These are phyloP conservation scores for Rugalucina vietnamica DNA, from an alignment of 2,888 invertebrate species.

Conservation along the genomic window DNA sequence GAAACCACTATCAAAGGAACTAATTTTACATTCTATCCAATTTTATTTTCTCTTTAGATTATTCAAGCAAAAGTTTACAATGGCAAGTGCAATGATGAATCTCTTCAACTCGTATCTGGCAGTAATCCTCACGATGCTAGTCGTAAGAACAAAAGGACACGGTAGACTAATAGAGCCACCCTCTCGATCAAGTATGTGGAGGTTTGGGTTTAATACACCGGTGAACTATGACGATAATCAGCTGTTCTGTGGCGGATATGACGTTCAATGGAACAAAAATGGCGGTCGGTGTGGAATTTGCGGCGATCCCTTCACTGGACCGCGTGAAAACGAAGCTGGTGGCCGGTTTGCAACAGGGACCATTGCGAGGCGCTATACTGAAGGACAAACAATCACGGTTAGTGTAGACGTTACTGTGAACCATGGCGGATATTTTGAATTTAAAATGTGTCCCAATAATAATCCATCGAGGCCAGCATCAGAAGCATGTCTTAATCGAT, in stretches of 20 bases:
- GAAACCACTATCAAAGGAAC: neutral
- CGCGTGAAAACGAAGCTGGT: conserved; percentile 63
- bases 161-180: conserved; percentile 64
- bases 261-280: conserved; percentile 61
- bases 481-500: conserved; percentile 72
- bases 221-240: conserved; percentile 64
- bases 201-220: conserved; percentile 61
- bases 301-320: conserved; percentile 60
- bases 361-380: conserved; percentile 53
- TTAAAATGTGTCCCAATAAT: conserved; percentile 62
- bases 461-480: conserved; percentile 61
- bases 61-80: neutral
- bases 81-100: conserved; percentile 35
- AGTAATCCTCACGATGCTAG: conserved; percentile 12
- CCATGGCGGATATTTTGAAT: conserved; percentile 65
- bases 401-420: conserved; percentile 60
- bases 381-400: conserved; percentile 55
- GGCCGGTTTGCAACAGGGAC: conserved; percentile 62
- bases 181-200: conserved; percentile 67
- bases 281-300: conserved; percentile 62
- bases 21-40: neutral
- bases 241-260: conserved; percentile 65
- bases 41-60: conserved; percentile 23
- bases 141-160: conserved; percentile 41
- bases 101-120: neutral